Evolutionary conservation across 2,113 vertebrate genomes (phyloP), one percentile per base, ranked within the genome.

Genomic region (Phasianus colchicus): DNA sequence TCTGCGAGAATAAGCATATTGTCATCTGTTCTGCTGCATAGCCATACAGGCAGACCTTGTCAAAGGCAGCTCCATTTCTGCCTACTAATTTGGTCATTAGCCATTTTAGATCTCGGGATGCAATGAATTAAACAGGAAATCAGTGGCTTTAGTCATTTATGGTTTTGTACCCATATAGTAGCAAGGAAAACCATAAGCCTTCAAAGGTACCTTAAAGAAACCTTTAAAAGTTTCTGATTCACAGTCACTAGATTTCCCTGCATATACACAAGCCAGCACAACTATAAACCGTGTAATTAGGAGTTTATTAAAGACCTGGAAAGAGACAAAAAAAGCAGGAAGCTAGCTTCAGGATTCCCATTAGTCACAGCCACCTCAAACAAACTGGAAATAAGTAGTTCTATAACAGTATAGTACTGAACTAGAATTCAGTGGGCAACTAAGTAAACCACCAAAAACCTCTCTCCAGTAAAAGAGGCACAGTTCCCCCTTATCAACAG

Each of bases 271-370:
- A 77, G n/a, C 52, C 64, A 91, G 79, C 17, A 75, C 22, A 83
- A 38, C 55, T 50, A 42, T 42, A 79, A 69, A 15, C 13, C 65
- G 10, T 72, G 14, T 70, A 83, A 93, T 79, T 63, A 64, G 6
- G n/a, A 76, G 32, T 55, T 70, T 73, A 72, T 76, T 92, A 83
- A 90, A 92, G 58, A 96, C 4, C 32, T 77, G 45, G n/a, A 47
- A 92, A 73, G 45, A 61, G 25, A 88, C 29, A 93, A 40, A 67
- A 80, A 18, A 83, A 36, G 74, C 66, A 24, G 34, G 13, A 95
- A 85, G 54, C 43, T 65, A 88, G 86, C 43, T 29, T 83, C 43
- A 48, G 43, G 38, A 72, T 76, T 89, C 58, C 34, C 38, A 64
- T 45, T 43, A 43, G 18, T 38, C 54, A 72, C 54, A 93, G 52